phyloP scores from a whole-genome alignment of 2,797 vertebrate genomes.

The Sebastes diploproa region DNA sequence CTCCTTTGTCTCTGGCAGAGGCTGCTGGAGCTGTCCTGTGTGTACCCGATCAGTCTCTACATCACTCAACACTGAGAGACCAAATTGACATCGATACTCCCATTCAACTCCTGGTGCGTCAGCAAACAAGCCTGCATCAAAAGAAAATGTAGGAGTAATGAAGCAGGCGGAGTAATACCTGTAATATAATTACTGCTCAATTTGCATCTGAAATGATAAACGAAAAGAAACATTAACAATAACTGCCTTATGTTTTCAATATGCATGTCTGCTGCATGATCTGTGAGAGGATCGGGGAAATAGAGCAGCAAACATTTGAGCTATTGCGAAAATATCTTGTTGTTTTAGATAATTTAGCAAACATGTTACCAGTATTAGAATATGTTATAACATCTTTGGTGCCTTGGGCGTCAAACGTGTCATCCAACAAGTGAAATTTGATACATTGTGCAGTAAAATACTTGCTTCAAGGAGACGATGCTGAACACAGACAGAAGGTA shows the following conservation, averaged over 20 bases:
- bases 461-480: neutral
- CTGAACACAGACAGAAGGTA: neutral
- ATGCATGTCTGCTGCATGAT: neutral
- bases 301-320: neutral
- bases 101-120: neutral
- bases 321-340: neutral
- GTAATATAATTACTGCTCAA: neutral
- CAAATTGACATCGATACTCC: neutral
- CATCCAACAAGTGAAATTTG: neutral
- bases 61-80: neutral
- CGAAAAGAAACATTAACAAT: neutral
- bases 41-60: neutral
- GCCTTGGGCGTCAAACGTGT: neutral
- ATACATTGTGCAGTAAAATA: neutral
- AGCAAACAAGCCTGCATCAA: neutral
- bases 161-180: neutral
- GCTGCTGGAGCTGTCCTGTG: neutral
- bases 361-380: neutral
- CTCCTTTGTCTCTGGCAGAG: neutral
- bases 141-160: neutral
- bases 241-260: neutral
- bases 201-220: neutral
- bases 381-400: neutral
- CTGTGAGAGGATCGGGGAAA: neutral
- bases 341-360: neutral